Base-by-base conservation (phyloP, 2,797 vertebrate genomes). In the Streptopelia turtur region DNA sequence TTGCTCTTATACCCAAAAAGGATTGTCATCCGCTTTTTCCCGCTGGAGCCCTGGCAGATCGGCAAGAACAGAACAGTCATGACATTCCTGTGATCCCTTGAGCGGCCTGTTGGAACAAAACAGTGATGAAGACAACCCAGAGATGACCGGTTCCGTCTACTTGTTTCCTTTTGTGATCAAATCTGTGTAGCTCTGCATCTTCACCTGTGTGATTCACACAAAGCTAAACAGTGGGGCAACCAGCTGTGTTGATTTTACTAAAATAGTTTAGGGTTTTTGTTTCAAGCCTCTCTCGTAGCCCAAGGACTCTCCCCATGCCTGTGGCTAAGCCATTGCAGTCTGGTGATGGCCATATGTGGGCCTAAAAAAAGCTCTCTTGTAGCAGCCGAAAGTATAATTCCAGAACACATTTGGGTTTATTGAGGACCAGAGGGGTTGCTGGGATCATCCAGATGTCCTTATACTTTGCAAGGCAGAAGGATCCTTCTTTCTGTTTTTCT, bases 41-140 rank as follows among this genome's bases (percentile, higher is more conserved):
- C 98, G 0, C 35, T 99, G 98, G 98, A 99, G 93, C 97, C 97
- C 37, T 99, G 99, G 98, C 99, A 99, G 97, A 98, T 99, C 0
- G 99, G 99, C 84, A 99, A 99, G 98, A 98, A 98, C n/a, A 98
- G 98, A 92, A 99, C 99, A 1, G 98, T 99, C 57, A 97, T 99
- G 98, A 99, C 98, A 4, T 99, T 99, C 96, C 91, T 99, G 91
- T 99, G 97, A 98, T 83, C 10, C 71, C 47, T 10, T 3, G 5
- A 72, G 69, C 1, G 0, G 35, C 87, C 0, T 0, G 7, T 10
- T 85, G 35, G 83, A 94, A 33, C 30, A 55, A 83, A 83, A 80
- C 35, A 61, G 13, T 16, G n/a, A 24, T 25, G 65, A 88, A 84
- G 79, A 76, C 52, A 83, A 66, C 43, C 35, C 22, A 15, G 80